Conservation (phyloP, 1,140 invertebrate genomes). For the Drosophila santomea region DNA sequence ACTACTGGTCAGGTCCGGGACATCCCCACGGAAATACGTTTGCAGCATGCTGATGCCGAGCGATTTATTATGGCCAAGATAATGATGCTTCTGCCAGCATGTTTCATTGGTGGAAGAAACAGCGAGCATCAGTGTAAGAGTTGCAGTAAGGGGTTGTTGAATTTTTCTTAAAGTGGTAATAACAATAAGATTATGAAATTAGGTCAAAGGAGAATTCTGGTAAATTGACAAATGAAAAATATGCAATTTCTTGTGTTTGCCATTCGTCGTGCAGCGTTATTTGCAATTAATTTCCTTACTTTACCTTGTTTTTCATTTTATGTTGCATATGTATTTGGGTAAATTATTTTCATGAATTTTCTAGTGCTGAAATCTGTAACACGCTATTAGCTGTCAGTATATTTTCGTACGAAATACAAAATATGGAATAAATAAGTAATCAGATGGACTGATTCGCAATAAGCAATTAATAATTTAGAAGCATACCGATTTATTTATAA, state of each 20-base stretch:
- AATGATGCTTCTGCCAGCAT: conserved; percentile 22
- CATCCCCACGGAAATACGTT: conserved; percentile 51
- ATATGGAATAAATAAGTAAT: conserved; percentile 14
- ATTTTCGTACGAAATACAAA: not conserved
- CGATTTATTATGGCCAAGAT: conserved; percentile 51
- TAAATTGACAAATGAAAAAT: too few relatives aligned
- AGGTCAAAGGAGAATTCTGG: too few relatives aligned
- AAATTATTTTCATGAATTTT: not conserved
- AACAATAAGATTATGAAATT: too few relatives aligned
- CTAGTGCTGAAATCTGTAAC: not conserved
- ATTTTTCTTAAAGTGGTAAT: too few relatives aligned
- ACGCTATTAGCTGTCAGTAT: not conserved
- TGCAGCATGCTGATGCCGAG: conserved; percentile 40
- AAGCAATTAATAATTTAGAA: conserved; percentile 40
- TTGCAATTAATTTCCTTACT: not conserved
- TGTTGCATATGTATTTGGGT: not conserved
- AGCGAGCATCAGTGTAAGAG: not conserved
- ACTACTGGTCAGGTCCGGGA: conserved; percentile 23
- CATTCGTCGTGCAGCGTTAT: not conserved
- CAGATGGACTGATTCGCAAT: conserved; percentile 39
- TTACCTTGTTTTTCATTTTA: not conserved
- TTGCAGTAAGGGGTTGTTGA: conserved; percentile 1
- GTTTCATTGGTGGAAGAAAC: not conserved
- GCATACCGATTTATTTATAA: conserved; percentile 42
- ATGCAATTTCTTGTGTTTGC: not conserved